A percentile compares a stretch with the other conserved stretches of the same genome.
phyloP scores from a whole-genome alignment of 2,888 invertebrate species.

The Clivina fossor region DNA sequence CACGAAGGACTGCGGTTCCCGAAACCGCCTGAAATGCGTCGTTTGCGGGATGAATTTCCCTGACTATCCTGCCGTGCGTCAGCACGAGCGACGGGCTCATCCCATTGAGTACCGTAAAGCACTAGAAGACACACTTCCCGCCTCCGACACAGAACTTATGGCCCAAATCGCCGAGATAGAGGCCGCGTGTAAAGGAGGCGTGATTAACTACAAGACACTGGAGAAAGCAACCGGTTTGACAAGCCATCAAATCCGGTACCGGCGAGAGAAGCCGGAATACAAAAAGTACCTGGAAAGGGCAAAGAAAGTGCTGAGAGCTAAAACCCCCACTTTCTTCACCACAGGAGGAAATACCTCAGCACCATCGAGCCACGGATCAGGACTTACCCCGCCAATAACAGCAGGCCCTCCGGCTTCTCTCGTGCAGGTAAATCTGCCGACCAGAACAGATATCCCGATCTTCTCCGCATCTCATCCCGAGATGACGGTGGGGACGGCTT shows the following conservation, averaged over 20 bases:
- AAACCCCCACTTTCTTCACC: no score
- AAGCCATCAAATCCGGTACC: constrained; percentile 18
- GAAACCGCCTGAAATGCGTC: constrained; percentile 5
- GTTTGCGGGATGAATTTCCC: constrained; percentile 13
- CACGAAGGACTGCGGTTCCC: constrained; percentile 12
- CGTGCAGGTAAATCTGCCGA: no score
- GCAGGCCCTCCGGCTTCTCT: no score
- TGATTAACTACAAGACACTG: constrained; percentile 6
- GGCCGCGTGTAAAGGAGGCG: constrained; percentile 9
- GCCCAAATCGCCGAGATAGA: constrained; percentile 30
- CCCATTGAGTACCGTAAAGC: constrained; percentile 18
- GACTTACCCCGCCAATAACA: no score
- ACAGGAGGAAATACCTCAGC: no score
- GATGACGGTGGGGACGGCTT: no score
- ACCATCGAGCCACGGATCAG: no score
- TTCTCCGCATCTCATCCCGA: no score
- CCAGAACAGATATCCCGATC: no score
- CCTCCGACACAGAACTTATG: constrained; percentile 21
- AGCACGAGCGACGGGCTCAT: constrained; percentile 31
- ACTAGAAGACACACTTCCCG: constrained; percentile 8
- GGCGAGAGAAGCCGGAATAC: constrained; percentile 19
- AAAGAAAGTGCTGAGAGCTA: background rate
- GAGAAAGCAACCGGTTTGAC: constrained; percentile 5
- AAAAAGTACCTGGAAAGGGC: constrained; percentile 8
- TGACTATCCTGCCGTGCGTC: constrained; percentile 14